phyloP scores from a whole-genome alignment of 2,797 vertebrate genomes.

The Botia almorhae region DNA sequence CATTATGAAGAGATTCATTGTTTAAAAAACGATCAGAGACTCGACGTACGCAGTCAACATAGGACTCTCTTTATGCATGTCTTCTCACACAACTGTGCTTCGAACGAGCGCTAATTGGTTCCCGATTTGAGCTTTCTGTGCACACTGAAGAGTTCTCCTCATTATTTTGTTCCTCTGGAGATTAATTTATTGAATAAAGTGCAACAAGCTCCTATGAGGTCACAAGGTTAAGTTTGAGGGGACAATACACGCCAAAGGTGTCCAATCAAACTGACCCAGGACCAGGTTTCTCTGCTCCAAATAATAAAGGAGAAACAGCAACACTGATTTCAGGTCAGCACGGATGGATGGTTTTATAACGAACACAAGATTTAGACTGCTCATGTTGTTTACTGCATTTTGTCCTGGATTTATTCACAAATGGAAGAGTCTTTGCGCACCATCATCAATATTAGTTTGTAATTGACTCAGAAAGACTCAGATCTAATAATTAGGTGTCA shows the following conservation, averaged over 20 bases:
- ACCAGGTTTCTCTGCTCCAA: neutral
- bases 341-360: neutral
- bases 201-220: slow-evolving; percentile 38
- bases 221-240: slow-evolving; percentile 50
- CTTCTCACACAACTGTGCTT: slow-evolving; percentile 29
- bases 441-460: neutral
- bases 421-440: neutral
- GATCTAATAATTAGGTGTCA: neutral
- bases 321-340: neutral
- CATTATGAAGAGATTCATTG: neutral
- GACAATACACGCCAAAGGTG: neutral
- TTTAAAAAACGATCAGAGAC: slow-evolving; percentile 17
- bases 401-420: neutral
- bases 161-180: slow-evolving; percentile 62
- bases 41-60: neutral
- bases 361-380: neutral
- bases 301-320: neutral
- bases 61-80: slow-evolving; percentile 20
- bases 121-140: slow-evolving; percentile 39
- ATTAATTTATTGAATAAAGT: slow-evolving; percentile 47
- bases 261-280: neutral
- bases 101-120: slow-evolving; percentile 52
- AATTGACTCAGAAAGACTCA: neutral
- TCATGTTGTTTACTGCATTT: neutral
- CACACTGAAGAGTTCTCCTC: slow-evolving; percentile 50